Percentiles rank a stretch among this genome's conserved stretches.
Conservation (phyloP, 64 coral and sea anemone genomes). For the Hydrozoanthus tunicans region DNA sequence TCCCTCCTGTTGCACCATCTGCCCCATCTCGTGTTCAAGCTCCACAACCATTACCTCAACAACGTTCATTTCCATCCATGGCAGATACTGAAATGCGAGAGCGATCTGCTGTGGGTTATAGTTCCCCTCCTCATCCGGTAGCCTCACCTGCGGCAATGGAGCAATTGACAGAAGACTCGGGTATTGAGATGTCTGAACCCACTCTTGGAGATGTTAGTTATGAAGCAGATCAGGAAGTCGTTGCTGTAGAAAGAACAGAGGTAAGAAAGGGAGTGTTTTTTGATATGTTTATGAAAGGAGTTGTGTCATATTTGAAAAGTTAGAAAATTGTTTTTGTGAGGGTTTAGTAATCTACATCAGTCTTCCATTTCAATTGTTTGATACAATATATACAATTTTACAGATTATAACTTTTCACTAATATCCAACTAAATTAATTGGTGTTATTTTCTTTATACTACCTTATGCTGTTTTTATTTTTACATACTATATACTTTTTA, state of each 20-base stretch:
- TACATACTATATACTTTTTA: too few species aligned
- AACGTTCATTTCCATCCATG: not conserved
- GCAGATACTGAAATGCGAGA: constrained; percentile 16
- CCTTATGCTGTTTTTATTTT: too few species aligned
- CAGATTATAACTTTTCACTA: too few species aligned
- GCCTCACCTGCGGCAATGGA: not conserved
- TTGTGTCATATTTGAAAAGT: not conserved
- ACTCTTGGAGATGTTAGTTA: not conserved
- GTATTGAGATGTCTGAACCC: constrained; percentile 44
- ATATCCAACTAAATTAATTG: too few species aligned
- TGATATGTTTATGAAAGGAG: not conserved
- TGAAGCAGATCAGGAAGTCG: constrained; percentile 24
- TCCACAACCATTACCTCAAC: not conserved
- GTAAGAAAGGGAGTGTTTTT: not conserved
- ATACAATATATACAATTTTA: too few species aligned
- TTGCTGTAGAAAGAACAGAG: constrained; percentile 11
- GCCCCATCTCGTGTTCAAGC: not conserved
- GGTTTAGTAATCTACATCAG: too few species aligned
- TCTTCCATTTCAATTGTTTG: too few species aligned
- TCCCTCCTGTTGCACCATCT: not conserved
- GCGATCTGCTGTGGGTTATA: too few species aligned
- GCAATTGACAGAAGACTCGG: constrained; percentile 35
- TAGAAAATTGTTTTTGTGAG: too few species aligned
- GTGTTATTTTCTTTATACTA: too few species aligned
- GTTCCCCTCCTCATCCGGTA: not conserved